Base-by-base conservation (phyloP, 2,113 vertebrate species). In the Phalacrocorax aristotelis region DNA sequence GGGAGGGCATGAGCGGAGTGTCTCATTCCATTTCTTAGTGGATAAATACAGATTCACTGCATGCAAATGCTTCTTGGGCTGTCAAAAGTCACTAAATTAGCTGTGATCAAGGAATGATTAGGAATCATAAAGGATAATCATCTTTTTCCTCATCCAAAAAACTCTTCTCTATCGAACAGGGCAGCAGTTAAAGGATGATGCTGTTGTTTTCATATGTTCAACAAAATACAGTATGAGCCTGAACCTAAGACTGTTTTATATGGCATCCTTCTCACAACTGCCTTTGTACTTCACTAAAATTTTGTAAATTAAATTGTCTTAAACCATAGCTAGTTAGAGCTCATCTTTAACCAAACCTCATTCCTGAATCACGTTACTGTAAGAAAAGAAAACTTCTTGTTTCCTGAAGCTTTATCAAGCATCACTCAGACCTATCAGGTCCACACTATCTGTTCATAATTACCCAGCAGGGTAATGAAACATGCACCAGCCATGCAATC, bases 1-100 rank as follows among this genome's bases (percentile, higher is more conserved):
- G 76, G 32, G 27, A 79, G 13, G 25, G 69, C 10, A n/a, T 23
- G 19, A 57, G 36, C 7, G 5, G 12, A 81, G 30, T 61, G 57
- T 55, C 61, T 92, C 11, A 16, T 49, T 89, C 52, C n/a, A 34
- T 87, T 95, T 87, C 52, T 91, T 60, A 75, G 60, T 64, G n/a
- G 29, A 83, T 75, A 79, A 88, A 90, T 87, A 93, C 11, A 32
- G n/a, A 94, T 95, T 94, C 72, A 75, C 64, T 89, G 52, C 77
- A 91, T 82, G 48, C 42, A 93, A 92, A 91, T 89, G n/a, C 29
- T 89, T 78, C 72, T 92, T 13, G 20, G 30, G 34, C 36, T 83
- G 61, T 65, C 65, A 94, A 82, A 95, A 90, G 65, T 75, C 52
- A 61, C 77, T 78, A 68, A 84, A 84, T 82, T 49, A 76, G 34